phyloP scores from a whole-genome alignment of 2,888 invertebrate genomes.

The Sphinx pinastri region DNA sequence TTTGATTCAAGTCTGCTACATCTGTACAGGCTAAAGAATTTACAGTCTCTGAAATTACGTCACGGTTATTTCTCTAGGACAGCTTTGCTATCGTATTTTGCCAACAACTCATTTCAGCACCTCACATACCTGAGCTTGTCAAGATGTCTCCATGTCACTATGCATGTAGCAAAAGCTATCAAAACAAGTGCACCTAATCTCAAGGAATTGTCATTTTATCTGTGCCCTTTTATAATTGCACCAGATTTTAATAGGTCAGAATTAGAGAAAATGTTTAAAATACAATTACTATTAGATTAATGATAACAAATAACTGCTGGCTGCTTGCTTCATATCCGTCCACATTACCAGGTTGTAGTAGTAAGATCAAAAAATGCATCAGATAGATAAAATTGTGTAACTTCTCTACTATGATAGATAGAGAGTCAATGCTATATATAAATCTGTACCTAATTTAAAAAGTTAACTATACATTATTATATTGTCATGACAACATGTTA shows the following conservation, averaged over 20 bases:
- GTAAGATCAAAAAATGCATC: not conserved
- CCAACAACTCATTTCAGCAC: slow-evolving; percentile 75
- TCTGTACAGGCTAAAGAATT: slow-evolving; percentile 71
- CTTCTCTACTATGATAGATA: not conserved
- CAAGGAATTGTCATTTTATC: slow-evolving; percentile 77
- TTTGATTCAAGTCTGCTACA: slow-evolving; percentile 80
- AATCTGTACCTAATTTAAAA: not conserved
- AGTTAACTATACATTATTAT: not conserved
- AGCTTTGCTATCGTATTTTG: slow-evolving; percentile 77
- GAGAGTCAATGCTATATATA: not conserved
- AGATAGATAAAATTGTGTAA: not conserved
- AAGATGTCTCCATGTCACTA: slow-evolving; percentile 76
- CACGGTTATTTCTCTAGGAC: slow-evolving; percentile 81
- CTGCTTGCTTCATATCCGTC: slow-evolving; percentile 28
- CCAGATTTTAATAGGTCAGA: slow-evolving; percentile 75
- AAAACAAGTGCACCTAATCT: slow-evolving; percentile 78
- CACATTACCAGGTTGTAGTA: slow-evolving; percentile 21
- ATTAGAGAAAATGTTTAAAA: slow-evolving; percentile 77
- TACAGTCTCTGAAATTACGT: slow-evolving; percentile 76
- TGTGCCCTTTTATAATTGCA: slow-evolving; percentile 78
- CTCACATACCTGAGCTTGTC: slow-evolving; percentile 78
- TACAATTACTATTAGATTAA: slow-evolving; percentile 78
- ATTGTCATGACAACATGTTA: not conserved
- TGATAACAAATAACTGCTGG: slow-evolving; percentile 23
- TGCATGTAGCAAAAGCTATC: slow-evolving; percentile 77